phyloP scores from a whole-genome alignment of 2,888 invertebrate species.

The Caenorhabditis sp. region DNA sequence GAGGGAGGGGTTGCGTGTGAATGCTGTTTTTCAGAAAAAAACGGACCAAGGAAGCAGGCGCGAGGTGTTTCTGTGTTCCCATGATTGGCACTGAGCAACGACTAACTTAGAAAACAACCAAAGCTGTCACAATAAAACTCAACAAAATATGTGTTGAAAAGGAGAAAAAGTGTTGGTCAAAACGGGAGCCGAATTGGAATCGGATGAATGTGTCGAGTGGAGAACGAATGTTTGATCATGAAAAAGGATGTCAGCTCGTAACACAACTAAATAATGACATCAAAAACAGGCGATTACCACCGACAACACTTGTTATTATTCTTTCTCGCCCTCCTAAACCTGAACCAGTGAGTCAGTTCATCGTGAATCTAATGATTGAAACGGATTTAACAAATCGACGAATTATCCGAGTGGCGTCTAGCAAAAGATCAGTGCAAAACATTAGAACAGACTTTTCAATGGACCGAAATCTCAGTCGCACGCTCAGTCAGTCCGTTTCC shows the following conservation, averaged over 20 bases:
- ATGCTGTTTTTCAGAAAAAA: no score
- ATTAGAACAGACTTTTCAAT: slow-evolving; percentile 22
- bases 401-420: slow-evolving; percentile 28
- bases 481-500: slow-evolving; percentile 47
- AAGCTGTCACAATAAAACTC: not conserved
- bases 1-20: no score
- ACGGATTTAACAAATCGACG: slow-evolving; percentile 20
- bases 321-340: slow-evolving; percentile 35
- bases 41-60: no score
- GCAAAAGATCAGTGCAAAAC: slow-evolving; percentile 36
- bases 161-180: not conserved
- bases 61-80: no score
- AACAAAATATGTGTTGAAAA: not conserved
- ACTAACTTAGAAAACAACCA: no score
- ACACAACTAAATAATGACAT: slow-evolving; percentile 36
- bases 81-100: no score
- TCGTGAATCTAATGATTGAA: slow-evolving; percentile 35
- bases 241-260: slow-evolving; percentile 40
- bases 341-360: slow-evolving; percentile 39
- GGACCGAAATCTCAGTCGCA: slow-evolving; percentile 38
- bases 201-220: slow-evolving; percentile 4
- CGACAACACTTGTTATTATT: slow-evolving; percentile 48
- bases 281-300: slow-evolving; percentile 45
- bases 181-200: not conserved
- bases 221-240: slow-evolving; percentile 40